Evolutionary conservation across 2,888 invertebrate species (phyloP), one percentile per base, ranked within the genome.

Genomic region (Crematogaster levior): DNA sequence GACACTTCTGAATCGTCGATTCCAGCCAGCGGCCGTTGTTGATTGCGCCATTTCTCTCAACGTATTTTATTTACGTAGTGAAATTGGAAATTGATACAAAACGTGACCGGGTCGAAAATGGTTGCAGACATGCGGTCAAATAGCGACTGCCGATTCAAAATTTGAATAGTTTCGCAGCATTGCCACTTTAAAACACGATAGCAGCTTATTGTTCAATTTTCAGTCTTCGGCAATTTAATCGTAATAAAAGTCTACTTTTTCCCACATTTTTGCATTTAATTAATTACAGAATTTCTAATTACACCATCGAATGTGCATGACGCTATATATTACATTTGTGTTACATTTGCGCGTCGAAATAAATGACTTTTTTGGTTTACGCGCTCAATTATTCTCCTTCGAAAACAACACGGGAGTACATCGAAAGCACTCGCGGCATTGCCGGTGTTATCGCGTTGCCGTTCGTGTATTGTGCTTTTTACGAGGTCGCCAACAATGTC

Each of bases 11-110:
- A 75, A 75, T 75, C 37, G 27, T 21, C 75, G 72, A 70, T 75
- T 40, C 18, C 51, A 66, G 15, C 27, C 48, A 51, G n/a, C 51
- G 37, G 21, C 40, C 15, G 66, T 51, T 70, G 75, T 68, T 75
- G 75, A 75, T 75, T 75, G 74, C 74, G 24, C 48, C 65, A 75
- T 75, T 75, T 75, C 72, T 75, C 27, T 70, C 70, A 53, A 75
- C 27, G n/a, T 68, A 40, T 75, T 75, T 70, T 68, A 75, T 75
- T 75, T 75, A 53, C 72, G 24, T 21, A 40, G n/a, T 37, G n/a
- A 66, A 75, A 75, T 75, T 75, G 51, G 51, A 70, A 68, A 70
- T 75, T 70, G 72, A 68, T 75, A 27, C 70, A 68, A 53, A 75
- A 75, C 51, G 51, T 75, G 72, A 68, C 27, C 27, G 7, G 15